A percentile compares a stretch with the other conserved stretches of the same genome.
Conservation (phyloP, 2,888 invertebrate species). For the Sminthurides aquaticus region DNA sequence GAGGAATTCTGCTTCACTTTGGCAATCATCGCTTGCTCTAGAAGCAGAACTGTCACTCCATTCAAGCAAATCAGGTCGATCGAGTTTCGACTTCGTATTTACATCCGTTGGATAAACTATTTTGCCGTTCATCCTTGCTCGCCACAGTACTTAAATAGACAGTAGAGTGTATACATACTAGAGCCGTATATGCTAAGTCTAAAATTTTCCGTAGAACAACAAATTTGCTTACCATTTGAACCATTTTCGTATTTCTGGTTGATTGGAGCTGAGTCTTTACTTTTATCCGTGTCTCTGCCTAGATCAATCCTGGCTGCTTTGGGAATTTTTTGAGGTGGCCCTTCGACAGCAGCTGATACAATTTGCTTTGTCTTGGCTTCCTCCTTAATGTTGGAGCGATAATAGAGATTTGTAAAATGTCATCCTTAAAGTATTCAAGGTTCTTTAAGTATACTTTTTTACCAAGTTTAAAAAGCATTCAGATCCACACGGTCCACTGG, state of each 20-base stretch:
- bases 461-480: conserved; percentile 84
- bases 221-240: not conserved
- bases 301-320: conserved; percentile 61
- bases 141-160: conserved; percentile 5
- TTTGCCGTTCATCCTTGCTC: not conserved
- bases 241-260: conserved; percentile 21
- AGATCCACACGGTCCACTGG: conserved; percentile 70
- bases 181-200: not conserved
- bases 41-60: conserved; percentile 25
- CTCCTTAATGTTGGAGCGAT: conserved; percentile 14
- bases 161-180: not conserved
- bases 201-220: too few relatives aligned
- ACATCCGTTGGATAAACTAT: conserved; percentile 14
- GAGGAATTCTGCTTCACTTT: not conserved
- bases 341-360: conserved; percentile 54
- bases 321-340: conserved; percentile 52
- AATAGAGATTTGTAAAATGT: not conserved
- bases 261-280: conserved; percentile 64
- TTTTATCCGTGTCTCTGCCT: conserved; percentile 88
- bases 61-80: conserved; percentile 29
- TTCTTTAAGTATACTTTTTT: conserved; percentile 27
- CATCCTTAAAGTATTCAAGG: not conserved
- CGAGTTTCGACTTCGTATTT: conserved; percentile 25
- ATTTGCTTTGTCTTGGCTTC: conserved; percentile 66
- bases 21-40: conserved; percentile 12